A percentile compares a stretch with the other conserved stretches of the same genome.
Conservation (phyloP, 64 coral and sea anemone genomes). For the Trachythela sp. region DNA sequence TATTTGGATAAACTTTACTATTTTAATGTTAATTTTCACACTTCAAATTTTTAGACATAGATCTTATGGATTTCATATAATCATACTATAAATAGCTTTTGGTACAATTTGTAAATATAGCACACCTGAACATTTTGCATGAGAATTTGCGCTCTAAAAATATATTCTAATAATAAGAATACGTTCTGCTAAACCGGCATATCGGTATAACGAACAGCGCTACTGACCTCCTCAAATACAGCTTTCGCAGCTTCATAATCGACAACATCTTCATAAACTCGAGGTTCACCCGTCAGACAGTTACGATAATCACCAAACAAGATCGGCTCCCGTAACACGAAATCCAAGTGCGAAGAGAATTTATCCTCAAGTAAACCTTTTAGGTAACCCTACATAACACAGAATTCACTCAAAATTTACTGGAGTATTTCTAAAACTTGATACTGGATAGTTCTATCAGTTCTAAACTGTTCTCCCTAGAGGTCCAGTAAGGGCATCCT, state of each 20-base stretch:
- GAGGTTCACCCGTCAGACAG: slow-evolving; percentile 72
- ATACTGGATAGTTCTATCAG: background rate
- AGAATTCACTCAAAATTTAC: background rate
- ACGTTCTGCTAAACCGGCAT: no score
- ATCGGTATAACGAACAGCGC: background rate
- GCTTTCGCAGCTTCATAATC: slow-evolving; percentile 96
- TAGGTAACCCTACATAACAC: slow-evolving; percentile 64
- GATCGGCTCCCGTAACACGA: slow-evolving; percentile 78
- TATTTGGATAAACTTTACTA: no score
- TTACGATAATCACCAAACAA: slow-evolving; percentile 96
- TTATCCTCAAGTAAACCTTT: slow-evolving; percentile 71
- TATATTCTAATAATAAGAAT: no score
- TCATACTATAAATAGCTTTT: no score
- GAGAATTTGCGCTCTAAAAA: no score
- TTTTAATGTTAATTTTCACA: no score
- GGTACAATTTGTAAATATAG: no score
- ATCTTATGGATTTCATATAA: no score
- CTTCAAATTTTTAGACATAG: no score
- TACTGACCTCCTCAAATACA: slow-evolving; percentile 87
- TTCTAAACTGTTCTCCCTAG: no score
- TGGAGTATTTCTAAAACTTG: background rate
- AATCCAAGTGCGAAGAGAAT: slow-evolving; percentile 56
- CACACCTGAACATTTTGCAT: no score
- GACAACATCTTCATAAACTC: slow-evolving; percentile 89
- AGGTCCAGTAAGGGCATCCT: no score